These are phyloP conservation scores for Iselma pallidipennis DNA, from an alignment of 2,888 invertebrate genomes.

Conservation along the genomic window DNA sequence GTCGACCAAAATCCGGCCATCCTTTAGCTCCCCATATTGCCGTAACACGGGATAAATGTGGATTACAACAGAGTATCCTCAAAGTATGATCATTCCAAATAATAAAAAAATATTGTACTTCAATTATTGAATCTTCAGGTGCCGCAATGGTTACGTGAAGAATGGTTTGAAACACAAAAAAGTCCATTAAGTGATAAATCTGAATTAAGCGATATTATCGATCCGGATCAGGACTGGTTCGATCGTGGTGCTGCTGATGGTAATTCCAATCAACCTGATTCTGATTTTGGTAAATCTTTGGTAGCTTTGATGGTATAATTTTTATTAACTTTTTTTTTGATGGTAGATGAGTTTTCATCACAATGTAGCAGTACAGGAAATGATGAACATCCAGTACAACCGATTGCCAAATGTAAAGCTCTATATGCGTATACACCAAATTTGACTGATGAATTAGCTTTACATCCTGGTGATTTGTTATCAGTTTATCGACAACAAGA, in stretches of 20 bases:
- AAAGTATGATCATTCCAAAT: no score
- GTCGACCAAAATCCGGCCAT: conserved; percentile 75
- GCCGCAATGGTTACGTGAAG: conserved; percentile 75
- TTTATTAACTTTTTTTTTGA: neutral
- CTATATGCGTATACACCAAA: conserved; percentile 87
- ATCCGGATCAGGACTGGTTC: conserved; percentile 65
- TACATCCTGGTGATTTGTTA: conserved; percentile 77
- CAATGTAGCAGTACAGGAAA: conserved; percentile 67
- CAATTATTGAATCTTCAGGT: conserved; percentile 58
- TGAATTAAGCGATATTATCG: conserved; percentile 51
- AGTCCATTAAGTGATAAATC: conserved; percentile 54
- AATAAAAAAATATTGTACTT: no score
- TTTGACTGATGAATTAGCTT: conserved; percentile 80
- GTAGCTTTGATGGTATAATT: neutral
- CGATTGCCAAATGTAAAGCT: conserved; percentile 78
- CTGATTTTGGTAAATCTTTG: conserved; percentile 70
- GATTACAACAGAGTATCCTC: conserved; percentile 81
- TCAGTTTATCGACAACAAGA: conserved; percentile 88
- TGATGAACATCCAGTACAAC: conserved; percentile 56
- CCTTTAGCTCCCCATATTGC: conserved; percentile 86
- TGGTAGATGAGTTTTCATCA: conserved; percentile 77
- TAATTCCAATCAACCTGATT: conserved; percentile 84
- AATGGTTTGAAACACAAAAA: conserved; percentile 57
- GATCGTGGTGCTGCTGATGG: conserved; percentile 82
- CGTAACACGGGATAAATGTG: conserved; percentile 87